phyloP scores from a whole-genome alignment of 2,113 vertebrate genomes.

The Uria aalge region DNA sequence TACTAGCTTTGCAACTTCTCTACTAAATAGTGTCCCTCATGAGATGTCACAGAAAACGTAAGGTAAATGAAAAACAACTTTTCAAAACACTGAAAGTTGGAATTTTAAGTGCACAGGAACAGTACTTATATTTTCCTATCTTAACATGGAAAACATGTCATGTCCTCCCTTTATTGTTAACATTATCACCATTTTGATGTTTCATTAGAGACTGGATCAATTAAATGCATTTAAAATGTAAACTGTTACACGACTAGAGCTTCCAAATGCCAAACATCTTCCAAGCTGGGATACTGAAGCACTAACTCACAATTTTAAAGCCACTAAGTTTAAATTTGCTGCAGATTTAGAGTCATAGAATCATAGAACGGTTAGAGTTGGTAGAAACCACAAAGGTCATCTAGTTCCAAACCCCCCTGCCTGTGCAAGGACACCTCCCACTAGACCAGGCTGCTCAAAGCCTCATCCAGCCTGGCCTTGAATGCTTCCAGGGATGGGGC shows the following conservation, averaged over 20 bases:
- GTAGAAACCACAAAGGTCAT: neutral
- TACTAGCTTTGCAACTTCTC: neutral
- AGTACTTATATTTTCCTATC: neutral
- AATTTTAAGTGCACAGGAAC: neutral
- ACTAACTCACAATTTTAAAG: neutral
- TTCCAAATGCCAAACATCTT: neutral
- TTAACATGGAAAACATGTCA: neutral
- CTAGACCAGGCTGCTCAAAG: neutral
- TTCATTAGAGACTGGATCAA: neutral
- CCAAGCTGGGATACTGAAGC: neutral
- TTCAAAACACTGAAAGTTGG: neutral
- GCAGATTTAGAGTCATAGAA: neutral
- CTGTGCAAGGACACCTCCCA: neutral
- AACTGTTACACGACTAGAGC: neutral
- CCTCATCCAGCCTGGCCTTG: neutral
- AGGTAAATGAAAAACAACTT: neutral
- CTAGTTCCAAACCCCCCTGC: neutral
- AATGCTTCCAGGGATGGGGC: neutral
- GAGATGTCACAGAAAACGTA: neutral
- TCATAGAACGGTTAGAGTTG: neutral
- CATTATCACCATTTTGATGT: neutral
- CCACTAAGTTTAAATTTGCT: neutral
- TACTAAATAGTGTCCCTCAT: neutral
- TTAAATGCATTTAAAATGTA: neutral
- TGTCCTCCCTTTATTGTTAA: neutral